Evolutionary conservation across 1,140 invertebrate species (phyloP).

Genomic region (Lethrus apterus): DNA sequence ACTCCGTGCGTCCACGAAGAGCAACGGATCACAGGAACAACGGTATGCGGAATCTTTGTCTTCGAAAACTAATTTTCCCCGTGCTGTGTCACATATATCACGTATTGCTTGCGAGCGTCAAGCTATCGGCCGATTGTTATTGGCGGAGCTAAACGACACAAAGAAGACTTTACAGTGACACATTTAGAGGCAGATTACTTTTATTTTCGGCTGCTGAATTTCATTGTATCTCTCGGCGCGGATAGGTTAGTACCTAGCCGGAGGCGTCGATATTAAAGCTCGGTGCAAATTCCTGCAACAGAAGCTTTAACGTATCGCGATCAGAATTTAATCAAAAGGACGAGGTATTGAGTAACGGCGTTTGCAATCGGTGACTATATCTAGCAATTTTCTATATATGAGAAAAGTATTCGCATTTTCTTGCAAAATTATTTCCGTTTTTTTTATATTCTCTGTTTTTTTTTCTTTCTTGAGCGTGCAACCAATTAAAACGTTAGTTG

Average conservation of each 20-base stretch:
- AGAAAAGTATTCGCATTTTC: too few species aligned
- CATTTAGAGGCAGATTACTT: conserved; percentile 42
- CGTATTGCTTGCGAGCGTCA: conserved; percentile 29
- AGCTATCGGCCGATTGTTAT: conserved; percentile 35
- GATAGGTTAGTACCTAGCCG: conserved; percentile 20
- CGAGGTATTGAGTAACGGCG: conserved; percentile 14
- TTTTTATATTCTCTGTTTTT: too few species aligned
- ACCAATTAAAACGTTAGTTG: too few species aligned
- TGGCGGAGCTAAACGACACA: conserved; percentile 37
- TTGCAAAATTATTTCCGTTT: too few species aligned
- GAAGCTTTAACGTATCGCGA: conserved; percentile 7
- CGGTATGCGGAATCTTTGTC: conserved; percentile 33
- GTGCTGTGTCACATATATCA: conserved; percentile 41
- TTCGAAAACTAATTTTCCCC: conserved; percentile 39
- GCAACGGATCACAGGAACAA: too few species aligned
- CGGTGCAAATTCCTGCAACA: conserved; percentile 22
- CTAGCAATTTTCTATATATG: too few species aligned
- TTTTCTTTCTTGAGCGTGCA: too few species aligned
- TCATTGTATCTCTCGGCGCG: conserved; percentile 26
- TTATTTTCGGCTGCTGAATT: conserved; percentile 38
- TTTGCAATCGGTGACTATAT: too few species aligned
- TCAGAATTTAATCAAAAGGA: conserved; percentile 21
- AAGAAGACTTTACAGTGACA: conserved; percentile 43
- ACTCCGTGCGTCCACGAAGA: too few species aligned
- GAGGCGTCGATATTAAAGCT: conserved; percentile 22